Base-by-base conservation (phyloP, 1,140 invertebrate species). In the Aphelinus atriplicis region DNA sequence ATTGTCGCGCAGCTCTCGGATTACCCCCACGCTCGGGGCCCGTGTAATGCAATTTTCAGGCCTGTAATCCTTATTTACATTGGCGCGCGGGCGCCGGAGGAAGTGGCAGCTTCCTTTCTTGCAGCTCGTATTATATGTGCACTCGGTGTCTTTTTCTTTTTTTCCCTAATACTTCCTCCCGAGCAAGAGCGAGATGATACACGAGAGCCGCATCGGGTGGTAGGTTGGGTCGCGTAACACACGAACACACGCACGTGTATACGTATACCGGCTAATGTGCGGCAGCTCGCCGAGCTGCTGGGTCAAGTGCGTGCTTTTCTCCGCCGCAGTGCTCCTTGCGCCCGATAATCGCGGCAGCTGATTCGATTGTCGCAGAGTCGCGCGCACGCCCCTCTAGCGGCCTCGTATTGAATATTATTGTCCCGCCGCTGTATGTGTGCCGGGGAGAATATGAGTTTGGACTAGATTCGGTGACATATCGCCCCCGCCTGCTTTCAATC, bases 11-110 rank as follows among this genome's bases (percentile, higher is more conserved):
- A 3, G 10, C 42, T 74, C 71, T 62, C 60, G 62, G 45, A 73
- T 74, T 76, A 72, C 60, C 10, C 50, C 57, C 4, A 53, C 9
- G 51, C 51, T 4, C 0, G 51, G 9, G 51, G 51, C 4, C 51
- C 51, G 51, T 53, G 51, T 71, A 75, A 75, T 75, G 73, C 51
- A 70, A 75, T 75, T 75, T 70, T 65, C 3, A 63, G 73, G 69
- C 51, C 51, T 58, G 43, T 67, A 67, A 78, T 78, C 77, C 75
- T 76, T 78, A 76, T 78, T 78, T 73, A 71, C 62, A 75, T 66
- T 46, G 55, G 70, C 10, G 60, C 10, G 10, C 60, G 61, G 10
- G 45, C 45, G 43, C 26, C 62, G 69, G 65, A 71, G 57, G 60
- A 57, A 75, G 50, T 55, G 10, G 10, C 50, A 2, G 3, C 26